Base-by-base conservation (phyloP, 2,888 invertebrate species). In the Andrena hattorfiana region DNA sequence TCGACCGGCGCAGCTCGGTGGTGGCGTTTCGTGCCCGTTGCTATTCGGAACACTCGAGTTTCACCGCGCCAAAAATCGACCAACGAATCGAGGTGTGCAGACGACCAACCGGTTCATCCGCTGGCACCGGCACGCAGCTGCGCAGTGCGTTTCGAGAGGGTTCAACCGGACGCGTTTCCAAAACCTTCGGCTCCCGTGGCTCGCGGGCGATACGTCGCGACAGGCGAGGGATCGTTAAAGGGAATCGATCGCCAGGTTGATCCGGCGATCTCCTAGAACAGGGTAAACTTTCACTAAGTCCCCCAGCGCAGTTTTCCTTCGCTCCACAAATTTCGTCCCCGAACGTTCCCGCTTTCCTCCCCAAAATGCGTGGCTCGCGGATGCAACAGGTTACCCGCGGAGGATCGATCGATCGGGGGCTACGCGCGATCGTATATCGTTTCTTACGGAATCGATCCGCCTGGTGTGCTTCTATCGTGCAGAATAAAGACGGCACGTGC, bases 311-410 rank as follows among this genome's bases (percentile, higher is more conserved):
- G 23, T 13, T 26, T 8, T 13, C 56, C 56, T 20, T 23, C 23
- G 23, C 0, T 56, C 26, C 20, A 10, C 23, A 13, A 26, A 16
- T 16, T 16, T 16, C 4, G 42, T 42, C 42, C 13, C 4, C 1
- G 4, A 42, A 16, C 13, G 1, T 13, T 42, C 4, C 26, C 56
- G 26, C 10, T 13, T 56, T 56, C 56, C 56, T 20, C 26, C 4
- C 13, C 26, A 4, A 56, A 56, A 56, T 56, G 4, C 26, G 23
- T 10, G 10, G 56, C 23, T 20, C 26, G 10, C 56, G 26, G 23
- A 23, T 10, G 56, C 56, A 26, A 56, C 56, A 56, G 56, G 56
- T 56, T 56, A 56, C 23, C 23, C 26, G 56, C 56, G 56, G 51
- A 20, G 20, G 20, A 51, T 20, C 51, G 20, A 20, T 51, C 20